phyloP scores from a whole-genome alignment of 2,113 vertebrate genomes.

The Vicugna pacos region DNA sequence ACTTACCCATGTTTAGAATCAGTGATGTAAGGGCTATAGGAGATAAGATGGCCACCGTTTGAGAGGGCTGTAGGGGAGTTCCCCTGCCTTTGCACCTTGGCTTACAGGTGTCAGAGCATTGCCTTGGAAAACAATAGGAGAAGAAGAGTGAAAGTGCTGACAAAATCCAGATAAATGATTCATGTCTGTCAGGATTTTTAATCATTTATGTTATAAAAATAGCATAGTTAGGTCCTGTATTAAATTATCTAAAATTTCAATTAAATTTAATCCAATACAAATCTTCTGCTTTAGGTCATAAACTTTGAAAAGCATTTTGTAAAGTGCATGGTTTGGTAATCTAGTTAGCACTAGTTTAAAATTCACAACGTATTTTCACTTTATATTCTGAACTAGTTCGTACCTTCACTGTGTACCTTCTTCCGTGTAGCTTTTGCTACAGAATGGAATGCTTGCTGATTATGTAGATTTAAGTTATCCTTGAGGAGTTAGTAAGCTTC shows the following conservation, averaged over 20 bases:
- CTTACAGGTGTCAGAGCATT: background rate
- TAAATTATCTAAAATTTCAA: conserved; percentile 2
- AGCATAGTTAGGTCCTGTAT: background rate
- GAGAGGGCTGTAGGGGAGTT: background rate
- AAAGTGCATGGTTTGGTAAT: background rate
- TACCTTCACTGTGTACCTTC: background rate
- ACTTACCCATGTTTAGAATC: background rate
- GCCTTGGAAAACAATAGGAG: background rate
- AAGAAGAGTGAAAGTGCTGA: background rate
- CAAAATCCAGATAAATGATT: background rate
- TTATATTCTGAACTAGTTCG: background rate
- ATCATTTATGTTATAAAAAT: background rate
- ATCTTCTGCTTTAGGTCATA: conserved; percentile 16
- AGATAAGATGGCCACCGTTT: background rate
- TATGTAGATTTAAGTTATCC: background rate
- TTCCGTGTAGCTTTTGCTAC: background rate
- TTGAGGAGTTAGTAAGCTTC: background rate
- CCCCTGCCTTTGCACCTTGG: background rate
- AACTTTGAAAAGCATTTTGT: conserved; percentile 18
- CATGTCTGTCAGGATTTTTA: background rate
- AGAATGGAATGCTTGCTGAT: background rate
- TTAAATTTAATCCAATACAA: background rate
- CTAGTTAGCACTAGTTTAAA: background rate
- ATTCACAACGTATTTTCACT: background rate
- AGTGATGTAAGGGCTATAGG: background rate